A percentile compares a stretch with the other conserved stretches of the same genome.
Evolutionary conservation across 2,797 vertebrate species (phyloP).

Genomic region (Propithecus perrieri): DNA sequence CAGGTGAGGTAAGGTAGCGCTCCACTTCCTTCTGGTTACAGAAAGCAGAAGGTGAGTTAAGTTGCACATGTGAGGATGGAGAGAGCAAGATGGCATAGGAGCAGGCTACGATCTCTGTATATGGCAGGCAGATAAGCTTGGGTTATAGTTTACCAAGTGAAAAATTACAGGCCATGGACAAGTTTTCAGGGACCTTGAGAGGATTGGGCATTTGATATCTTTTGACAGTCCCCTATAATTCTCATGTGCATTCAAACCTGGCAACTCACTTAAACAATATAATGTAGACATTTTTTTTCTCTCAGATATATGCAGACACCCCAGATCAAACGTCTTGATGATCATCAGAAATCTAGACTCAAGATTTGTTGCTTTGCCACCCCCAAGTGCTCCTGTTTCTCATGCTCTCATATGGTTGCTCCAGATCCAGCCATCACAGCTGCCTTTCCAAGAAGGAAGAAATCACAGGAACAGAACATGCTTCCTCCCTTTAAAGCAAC

Average conservation of each 20-base stretch:
- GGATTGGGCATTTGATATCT: neutral
- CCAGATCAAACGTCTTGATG: neutral
- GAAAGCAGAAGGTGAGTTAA: neutral
- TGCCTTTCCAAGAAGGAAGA: neutral
- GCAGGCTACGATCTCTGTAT: neutral
- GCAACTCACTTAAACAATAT: neutral
- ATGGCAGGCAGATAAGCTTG: neutral
- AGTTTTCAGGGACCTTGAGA: neutral
- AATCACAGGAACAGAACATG: neutral
- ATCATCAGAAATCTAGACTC: neutral
- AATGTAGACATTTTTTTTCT: neutral
- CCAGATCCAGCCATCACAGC: neutral
- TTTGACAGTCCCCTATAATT: neutral
- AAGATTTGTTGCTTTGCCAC: neutral
- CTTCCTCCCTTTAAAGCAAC: neutral
- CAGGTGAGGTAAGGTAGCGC: neutral
- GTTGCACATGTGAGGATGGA: neutral
- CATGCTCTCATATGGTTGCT: neutral
- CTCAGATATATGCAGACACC: neutral
- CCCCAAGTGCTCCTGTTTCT: neutral
- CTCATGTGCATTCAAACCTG: neutral
- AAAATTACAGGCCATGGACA: neutral
- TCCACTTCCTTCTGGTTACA: neutral
- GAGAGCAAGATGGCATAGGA: neutral
- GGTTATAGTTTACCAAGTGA: too few relatives aligned